A percentile compares a stretch with the other conserved stretches of the same genome.
Conservation (phyloP, 2,797 vertebrate species). For the Melanogrammus aeglefinus region DNA sequence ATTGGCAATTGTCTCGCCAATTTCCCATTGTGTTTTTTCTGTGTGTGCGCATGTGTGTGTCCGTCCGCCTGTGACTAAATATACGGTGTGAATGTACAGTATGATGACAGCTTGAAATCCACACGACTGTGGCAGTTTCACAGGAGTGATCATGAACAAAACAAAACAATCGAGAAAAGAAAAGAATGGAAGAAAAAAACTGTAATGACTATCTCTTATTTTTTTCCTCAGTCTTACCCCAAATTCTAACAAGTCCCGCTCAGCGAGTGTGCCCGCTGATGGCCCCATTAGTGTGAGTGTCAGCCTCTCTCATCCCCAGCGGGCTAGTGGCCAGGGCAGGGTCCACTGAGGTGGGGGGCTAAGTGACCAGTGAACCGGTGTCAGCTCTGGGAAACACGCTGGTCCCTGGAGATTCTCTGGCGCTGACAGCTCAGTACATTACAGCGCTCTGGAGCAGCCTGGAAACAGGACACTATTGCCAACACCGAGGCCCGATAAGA, state of each 20-base stretch:
- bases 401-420: background rate
- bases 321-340: background rate
- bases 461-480: background rate
- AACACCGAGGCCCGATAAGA: background rate
- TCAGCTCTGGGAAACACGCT: background rate
- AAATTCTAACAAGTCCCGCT: background rate
- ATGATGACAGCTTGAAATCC: background rate
- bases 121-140: background rate
- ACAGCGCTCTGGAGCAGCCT: background rate
- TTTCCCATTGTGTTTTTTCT: conserved; percentile 9
- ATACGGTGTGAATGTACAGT: background rate
- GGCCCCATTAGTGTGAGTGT: background rate
- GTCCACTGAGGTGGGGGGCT: background rate
- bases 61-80: background rate
- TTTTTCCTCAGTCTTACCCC: background rate
- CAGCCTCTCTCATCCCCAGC: background rate
- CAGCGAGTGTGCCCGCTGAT: background rate
- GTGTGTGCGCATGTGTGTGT: background rate
- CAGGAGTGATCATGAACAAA: background rate
- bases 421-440: background rate
- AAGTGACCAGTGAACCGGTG: background rate
- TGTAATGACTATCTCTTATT: background rate
- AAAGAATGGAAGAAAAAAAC: background rate
- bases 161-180: background rate
- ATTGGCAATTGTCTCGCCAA: conserved; percentile 17